These are phyloP conservation scores for Callosobruchus maculatus DNA, from an alignment of 2,888 invertebrate genomes.

Conservation along the genomic window DNA sequence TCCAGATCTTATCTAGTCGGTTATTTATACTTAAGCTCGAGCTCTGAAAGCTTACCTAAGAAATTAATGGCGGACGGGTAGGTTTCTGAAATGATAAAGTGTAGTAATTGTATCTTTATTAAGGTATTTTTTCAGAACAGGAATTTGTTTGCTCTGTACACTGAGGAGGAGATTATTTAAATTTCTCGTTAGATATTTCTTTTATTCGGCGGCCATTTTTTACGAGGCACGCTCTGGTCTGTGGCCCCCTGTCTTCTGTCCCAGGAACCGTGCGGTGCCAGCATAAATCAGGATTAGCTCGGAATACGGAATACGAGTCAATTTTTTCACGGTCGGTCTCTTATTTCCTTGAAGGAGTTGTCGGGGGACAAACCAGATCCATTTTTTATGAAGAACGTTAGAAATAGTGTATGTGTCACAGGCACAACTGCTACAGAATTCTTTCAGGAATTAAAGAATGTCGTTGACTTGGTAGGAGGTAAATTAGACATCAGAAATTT, in stretches of 20 bases:
- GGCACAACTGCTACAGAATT: background rate
- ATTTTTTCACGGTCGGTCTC: background rate
- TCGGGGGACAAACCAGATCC: background rate
- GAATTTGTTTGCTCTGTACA: slow-evolving; percentile 25
- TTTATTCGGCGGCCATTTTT: slow-evolving; percentile 21
- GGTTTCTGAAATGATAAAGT: slow-evolving; percentile 45
- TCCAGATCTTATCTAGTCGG: slow-evolving; percentile 30
- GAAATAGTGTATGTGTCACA: background rate
- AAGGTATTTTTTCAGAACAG: slow-evolving; percentile 35
- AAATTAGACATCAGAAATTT: background rate
- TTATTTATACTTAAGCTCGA: slow-evolving; percentile 33
- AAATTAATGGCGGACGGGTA: slow-evolving; percentile 44
- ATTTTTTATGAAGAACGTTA: background rate
- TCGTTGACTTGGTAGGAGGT: background rate
- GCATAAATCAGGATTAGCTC: background rate
- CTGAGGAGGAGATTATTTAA: slow-evolving; percentile 20
- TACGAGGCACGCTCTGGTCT: slow-evolving; percentile 3
- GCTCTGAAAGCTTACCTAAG: slow-evolving; percentile 42
- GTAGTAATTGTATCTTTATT: slow-evolving; percentile 45
- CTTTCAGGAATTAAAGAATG: background rate
- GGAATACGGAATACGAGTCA: background rate
- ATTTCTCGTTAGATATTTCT: slow-evolving; percentile 27
- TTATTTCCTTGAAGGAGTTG: background rate
- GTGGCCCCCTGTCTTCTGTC: background rate
- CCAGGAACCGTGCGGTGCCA: background rate